Evolutionary conservation across 2,888 invertebrate species (phyloP).

Genomic region (Steinernema scapterisci): DNA sequence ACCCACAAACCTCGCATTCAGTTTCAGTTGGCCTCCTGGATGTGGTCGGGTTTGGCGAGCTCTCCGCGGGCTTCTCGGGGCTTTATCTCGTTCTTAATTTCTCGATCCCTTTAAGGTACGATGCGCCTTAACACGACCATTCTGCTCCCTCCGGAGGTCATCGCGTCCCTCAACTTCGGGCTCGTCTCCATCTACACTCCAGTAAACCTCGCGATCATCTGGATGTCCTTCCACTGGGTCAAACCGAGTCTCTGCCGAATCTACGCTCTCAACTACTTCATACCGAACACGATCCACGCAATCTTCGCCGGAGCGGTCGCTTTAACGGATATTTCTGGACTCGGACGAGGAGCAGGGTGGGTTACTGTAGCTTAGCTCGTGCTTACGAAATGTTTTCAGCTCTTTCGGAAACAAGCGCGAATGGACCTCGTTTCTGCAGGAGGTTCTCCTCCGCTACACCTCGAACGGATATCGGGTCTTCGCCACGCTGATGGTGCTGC

Average conservation of each 20-base stretch:
- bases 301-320: background rate
- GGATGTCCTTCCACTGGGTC: background rate
- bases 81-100: too few relatives aligned
- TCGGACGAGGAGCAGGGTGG: background rate
- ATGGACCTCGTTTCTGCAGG: background rate
- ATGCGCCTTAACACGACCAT: background rate
- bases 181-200: background rate
- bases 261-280: conserved; percentile 16
- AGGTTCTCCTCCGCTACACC: conserved; percentile 5
- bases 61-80: too few relatives aligned
- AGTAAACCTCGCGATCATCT: background rate
- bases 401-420: background rate
- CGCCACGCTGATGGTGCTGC: conserved; percentile 1
- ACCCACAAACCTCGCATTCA: too few relatives aligned
- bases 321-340: background rate
- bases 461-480: conserved; percentile 9
- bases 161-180: background rate
- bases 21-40: too few relatives aligned
- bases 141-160: background rate
- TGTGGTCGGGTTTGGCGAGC: too few relatives aligned
- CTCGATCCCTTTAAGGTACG: too few relatives aligned
- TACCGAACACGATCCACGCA: conserved; percentile 9
- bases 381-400: background rate
- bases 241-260: conserved; percentile 14
- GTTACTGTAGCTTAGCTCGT: background rate